These are phyloP conservation scores for Tor tambroides DNA, from an alignment of 2,113 vertebrate genomes.

Conservation along the genomic window DNA sequence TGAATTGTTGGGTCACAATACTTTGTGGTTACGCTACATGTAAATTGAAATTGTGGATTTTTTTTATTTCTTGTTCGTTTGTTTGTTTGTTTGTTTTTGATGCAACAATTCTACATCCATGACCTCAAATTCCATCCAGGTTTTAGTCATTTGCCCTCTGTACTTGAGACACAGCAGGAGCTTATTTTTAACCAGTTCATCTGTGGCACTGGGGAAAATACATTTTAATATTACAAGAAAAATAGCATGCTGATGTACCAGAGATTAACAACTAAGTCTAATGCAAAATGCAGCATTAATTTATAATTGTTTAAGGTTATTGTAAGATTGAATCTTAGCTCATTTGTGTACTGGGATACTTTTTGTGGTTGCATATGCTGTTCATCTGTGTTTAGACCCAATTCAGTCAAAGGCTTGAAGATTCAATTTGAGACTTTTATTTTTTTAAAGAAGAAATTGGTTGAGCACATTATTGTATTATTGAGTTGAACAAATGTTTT, in stretches of 20 bases:
- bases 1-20: background rate
- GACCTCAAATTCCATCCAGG: background rate
- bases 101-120: background rate
- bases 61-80: background rate
- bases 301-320: conserved; percentile 5
- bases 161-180: background rate
- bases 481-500: conserved; percentile 7
- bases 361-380: background rate
- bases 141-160: background rate
- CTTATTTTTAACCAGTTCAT: background rate
- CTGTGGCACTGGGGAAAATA: background rate
- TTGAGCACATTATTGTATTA: conserved; percentile 11
- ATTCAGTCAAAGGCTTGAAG: conserved; percentile 17
- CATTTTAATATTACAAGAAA: background rate
- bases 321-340: background rate
- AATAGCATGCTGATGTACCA: background rate
- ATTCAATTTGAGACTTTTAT: conserved; percentile 1
- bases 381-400: conserved; percentile 13
- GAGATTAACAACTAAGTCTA: background rate
- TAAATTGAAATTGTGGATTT: background rate
- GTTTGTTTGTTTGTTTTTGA: background rate
- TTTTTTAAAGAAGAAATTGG: background rate
- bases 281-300: background rate
- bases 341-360: background rate
- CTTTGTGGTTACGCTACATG: background rate